These are phyloP conservation scores for Amphiduros pacificus DNA, from an alignment of 2,888 invertebrate genomes.

Conservation along the genomic window DNA sequence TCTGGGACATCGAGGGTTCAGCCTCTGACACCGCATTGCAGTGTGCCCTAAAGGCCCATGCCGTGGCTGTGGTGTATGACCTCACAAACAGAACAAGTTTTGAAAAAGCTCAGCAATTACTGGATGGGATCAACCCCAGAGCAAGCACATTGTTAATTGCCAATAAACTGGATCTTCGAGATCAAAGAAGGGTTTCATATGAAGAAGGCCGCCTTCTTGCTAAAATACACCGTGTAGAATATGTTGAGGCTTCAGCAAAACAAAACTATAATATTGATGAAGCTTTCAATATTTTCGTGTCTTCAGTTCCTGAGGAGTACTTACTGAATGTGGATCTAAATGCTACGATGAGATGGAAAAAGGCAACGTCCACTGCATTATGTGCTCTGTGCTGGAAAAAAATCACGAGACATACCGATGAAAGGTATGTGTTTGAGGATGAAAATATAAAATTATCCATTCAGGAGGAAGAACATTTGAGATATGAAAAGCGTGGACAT, in stretches of 20 bases:
- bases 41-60: conserved; percentile 25
- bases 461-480: too few relatives aligned
- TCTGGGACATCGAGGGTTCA: conserved; percentile 24
- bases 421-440: too few relatives aligned
- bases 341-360: too few relatives aligned
- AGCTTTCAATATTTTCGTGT: conserved; percentile 17
- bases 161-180: conserved; percentile 16
- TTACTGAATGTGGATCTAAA: too few relatives aligned
- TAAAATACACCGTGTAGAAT: conserved; percentile 21
- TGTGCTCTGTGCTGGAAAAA: too few relatives aligned
- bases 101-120: conserved; percentile 21
- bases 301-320: conserved; percentile 20
- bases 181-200: conserved; percentile 16
- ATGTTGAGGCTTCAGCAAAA: conserved; percentile 20
- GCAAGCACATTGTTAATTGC: conserved; percentile 21
- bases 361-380: too few relatives aligned
- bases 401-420: too few relatives aligned
- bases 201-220: conserved; percentile 24
- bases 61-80: conserved; percentile 25
- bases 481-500: too few relatives aligned
- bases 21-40: conserved; percentile 13
- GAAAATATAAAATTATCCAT: too few relatives aligned
- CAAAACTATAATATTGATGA: conserved; percentile 20
- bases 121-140: conserved; percentile 25
- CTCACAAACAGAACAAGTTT: conserved; percentile 26